phyloP scores from a whole-genome alignment of 92 coral and sea anemone genomes.

The Siderastrea siderea region DNA sequence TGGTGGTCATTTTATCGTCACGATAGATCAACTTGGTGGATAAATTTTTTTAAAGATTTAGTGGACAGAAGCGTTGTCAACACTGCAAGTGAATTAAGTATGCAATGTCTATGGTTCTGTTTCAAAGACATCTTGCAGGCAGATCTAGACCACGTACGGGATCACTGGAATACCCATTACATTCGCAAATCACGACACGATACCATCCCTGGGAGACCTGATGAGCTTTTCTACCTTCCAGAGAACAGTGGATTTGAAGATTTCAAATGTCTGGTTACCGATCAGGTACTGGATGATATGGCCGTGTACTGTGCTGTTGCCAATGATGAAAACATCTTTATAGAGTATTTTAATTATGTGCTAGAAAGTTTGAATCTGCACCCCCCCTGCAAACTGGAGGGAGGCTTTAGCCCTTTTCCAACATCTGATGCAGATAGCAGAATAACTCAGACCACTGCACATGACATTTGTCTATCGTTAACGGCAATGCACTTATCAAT shows the following conservation, averaged over 20 bases:
- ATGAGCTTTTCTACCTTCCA: slow-evolving; percentile 47
- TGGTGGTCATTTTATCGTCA: slow-evolving; percentile 34
- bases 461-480: too few species aligned
- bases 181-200: slow-evolving; percentile 35
- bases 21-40: slow-evolving; percentile 56
- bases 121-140: slow-evolving; percentile 9
- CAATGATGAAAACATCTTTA: slow-evolving; percentile 30
- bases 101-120: slow-evolving; percentile 33
- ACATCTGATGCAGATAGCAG: too few species aligned
- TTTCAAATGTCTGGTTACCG: slow-evolving; percentile 22
- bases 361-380: neutral
- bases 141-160: slow-evolving; percentile 45
- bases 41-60: slow-evolving; percentile 30
- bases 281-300: slow-evolving; percentile 40
- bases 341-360: slow-evolving; percentile 12
- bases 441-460: too few species aligned
- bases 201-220: slow-evolving; percentile 55
- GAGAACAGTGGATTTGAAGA: slow-evolving; percentile 45
- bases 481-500: too few species aligned
- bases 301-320: slow-evolving; percentile 16
- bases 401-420: too few species aligned
- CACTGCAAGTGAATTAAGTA: slow-evolving; percentile 39
- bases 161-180: slow-evolving; percentile 76
- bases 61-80: slow-evolving; percentile 19
- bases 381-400: too few species aligned